Evolutionary conservation across 1,140 invertebrate species (phyloP).

Genomic region (Drosophila malerkotliana): DNA sequence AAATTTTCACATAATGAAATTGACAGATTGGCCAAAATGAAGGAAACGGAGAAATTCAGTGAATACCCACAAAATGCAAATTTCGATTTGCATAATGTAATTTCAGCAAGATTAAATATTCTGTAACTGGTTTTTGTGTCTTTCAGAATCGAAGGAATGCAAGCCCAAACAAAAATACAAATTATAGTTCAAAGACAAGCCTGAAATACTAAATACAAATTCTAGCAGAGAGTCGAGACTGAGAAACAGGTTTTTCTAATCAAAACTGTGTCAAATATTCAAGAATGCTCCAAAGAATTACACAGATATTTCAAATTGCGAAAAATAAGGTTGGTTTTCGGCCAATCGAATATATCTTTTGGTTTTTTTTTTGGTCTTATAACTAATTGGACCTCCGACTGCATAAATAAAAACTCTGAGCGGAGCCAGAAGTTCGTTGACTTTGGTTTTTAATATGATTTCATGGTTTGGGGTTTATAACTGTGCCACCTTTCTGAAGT

Average conservation of each 20-base stretch:
- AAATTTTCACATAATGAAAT: slow-evolving; percentile 13
- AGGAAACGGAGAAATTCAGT: slow-evolving; percentile 34
- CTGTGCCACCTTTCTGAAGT: slow-evolving; percentile 32
- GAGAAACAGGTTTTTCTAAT: slow-evolving; percentile 54
- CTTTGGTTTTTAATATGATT: slow-evolving; percentile 48
- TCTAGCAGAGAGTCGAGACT: slow-evolving; percentile 29
- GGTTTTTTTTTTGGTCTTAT: slow-evolving; percentile 6
- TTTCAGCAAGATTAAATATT: slow-evolving; percentile 32
- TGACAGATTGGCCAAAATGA: slow-evolving; percentile 27
- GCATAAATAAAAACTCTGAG: slow-evolving; percentile 36
- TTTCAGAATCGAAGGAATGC: slow-evolving; percentile 12
- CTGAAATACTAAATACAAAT: slow-evolving; percentile 13
- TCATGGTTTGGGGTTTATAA: slow-evolving; percentile 53
- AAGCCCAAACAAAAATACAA: slow-evolving; percentile 19
- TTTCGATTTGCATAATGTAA: slow-evolving; percentile 35
- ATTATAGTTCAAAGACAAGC: slow-evolving; percentile 20
- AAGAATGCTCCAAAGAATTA: slow-evolving; percentile 52
- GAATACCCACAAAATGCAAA: slow-evolving; percentile 32
- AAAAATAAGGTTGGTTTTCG: slow-evolving; percentile 48
- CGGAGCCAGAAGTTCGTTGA: slow-evolving; percentile 40
- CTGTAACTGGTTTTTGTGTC: slow-evolving; percentile 33
- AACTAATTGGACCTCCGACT: slow-evolving; percentile 67
- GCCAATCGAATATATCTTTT: slow-evolving; percentile 26
- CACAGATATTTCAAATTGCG: slow-evolving; percentile 52
- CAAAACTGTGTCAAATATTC: slow-evolving; percentile 60